Evolutionary conservation across 2,797 vertebrate species (phyloP).

Genomic region (Ceryle rudis): DNA sequence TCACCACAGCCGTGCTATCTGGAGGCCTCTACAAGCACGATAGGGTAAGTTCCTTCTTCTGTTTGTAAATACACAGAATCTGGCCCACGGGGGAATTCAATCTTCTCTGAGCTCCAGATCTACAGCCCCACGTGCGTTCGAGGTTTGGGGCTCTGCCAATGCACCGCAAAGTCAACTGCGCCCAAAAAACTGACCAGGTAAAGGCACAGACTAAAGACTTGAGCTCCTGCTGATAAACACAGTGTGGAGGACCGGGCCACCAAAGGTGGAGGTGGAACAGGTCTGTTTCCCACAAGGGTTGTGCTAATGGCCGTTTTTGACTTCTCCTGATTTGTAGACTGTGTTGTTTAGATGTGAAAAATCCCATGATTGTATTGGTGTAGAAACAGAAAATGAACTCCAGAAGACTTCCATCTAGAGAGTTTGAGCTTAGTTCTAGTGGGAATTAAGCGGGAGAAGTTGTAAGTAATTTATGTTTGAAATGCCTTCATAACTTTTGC

Average conservation of each 20-base stretch:
- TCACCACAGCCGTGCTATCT: background rate
- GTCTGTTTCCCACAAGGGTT: background rate
- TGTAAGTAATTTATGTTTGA: background rate
- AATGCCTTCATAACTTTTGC: background rate
- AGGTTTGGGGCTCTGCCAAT: background rate
- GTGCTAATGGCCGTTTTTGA: fast-evolving
- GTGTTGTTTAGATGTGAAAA: background rate
- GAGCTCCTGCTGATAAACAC: background rate
- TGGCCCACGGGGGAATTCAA: fast-evolving
- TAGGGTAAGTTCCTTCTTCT: background rate
- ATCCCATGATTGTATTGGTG: background rate
- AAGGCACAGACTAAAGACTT: fast-evolving
- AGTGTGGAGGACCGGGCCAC: fast-evolving
- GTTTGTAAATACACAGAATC: too few species aligned
- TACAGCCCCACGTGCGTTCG: fast-evolving
- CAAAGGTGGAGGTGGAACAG: background rate
- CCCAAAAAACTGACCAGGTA: background rate
- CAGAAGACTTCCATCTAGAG: background rate
- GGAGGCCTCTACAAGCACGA: fast-evolving
- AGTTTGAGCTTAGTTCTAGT: background rate
- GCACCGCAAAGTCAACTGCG: fast-evolving
- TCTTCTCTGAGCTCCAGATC: background rate
- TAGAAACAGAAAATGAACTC: background rate
- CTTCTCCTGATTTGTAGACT: background rate
- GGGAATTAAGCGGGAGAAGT: slow-evolving; percentile 1